Base-by-base conservation (phyloP, 2,797 vertebrate genomes). In the Eleutherodactylus coqui region DNA sequence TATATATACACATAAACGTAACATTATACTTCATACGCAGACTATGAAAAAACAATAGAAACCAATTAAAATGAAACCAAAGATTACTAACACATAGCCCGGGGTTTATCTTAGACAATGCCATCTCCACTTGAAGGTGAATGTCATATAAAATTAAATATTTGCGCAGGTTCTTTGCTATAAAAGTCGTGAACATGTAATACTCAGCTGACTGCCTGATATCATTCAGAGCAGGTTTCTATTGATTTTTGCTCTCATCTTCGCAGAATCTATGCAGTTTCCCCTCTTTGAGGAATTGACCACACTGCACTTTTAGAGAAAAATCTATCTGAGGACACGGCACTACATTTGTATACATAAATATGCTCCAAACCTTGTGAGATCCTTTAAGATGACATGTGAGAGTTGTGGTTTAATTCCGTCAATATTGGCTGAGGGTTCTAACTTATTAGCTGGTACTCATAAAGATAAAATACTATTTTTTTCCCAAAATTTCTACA, bases 321-420 rank as follows among this genome's bases (percentile, higher is more conserved):
- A 85, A 85, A 79, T 85, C 75, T 85, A 70, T 85, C 14, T 24
- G 27, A 78, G 83, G 75, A 85, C 83, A 85, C 17, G 32, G 47
- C 62, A 41, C 58, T 85, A 85, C 62, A 79, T 85, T 77, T 79
- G 75, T 70, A 70, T 85, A 49, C 60, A 85, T 43, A 83, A 69
- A 85, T 55, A 85, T 55, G 62, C 36, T 49, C 47, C 60, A 43
- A 55, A 17, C 53, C 27, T 83, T 55, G 13, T 21, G 29, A 34
- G 47, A 79, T 70, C 75, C 24, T 70, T 79, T 55, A 9, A 85
- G 29, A 53, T 51, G 16, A 55, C 60, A 24, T 83, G 49, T 6
- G 11, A 73, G 69, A 83, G 36, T 82, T 82, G 79, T 27, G 47
- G 19, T 27, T 34, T 70, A 4, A 49, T 70, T 82, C 29, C 19